Conservation (phyloP, 2,888 invertebrate genomes). For the Aporophyla lueneburgensis region DNA sequence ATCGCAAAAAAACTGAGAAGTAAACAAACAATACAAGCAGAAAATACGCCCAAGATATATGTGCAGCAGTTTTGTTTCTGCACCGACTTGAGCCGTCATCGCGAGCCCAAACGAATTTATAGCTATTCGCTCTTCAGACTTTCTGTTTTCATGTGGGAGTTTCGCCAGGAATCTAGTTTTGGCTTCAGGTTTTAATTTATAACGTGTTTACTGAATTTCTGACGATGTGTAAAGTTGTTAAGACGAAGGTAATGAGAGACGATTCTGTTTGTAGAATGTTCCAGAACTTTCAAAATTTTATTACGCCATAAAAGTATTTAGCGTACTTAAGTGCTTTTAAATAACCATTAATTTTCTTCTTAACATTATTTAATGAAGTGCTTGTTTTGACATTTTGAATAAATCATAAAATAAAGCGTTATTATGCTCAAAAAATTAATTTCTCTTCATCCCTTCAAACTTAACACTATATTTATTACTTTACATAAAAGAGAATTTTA, state of each 20-base stretch:
- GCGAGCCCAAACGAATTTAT: conserved; percentile 85
- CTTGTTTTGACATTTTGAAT: conserved; percentile 19
- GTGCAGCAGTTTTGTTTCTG: conserved; percentile 86
- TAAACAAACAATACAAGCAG: conserved; percentile 74
- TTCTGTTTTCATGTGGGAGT: conserved; percentile 67
- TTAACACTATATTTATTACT: conserved; percentile 45
- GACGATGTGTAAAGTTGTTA: background rate
- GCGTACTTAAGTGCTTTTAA: conserved; percentile 3
- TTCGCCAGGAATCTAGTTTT: conserved; percentile 61
- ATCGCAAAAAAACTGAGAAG: conserved; percentile 65
- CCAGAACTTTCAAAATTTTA: background rate
- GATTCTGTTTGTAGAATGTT: too few relatives aligned
- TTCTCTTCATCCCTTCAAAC: conserved; percentile 38
- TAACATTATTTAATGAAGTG: conserved; percentile 8
- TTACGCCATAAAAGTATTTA: background rate
- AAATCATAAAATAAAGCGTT: conserved; percentile 20
- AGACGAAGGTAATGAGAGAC: background rate
- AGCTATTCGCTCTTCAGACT: conserved; percentile 82
- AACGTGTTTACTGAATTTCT: conserved; percentile 34
- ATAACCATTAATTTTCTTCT: conserved; percentile 2
- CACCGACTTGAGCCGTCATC: conserved; percentile 87
- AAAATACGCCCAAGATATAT: conserved; percentile 85
- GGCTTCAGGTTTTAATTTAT: conserved; percentile 57
- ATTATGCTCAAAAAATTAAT: conserved; percentile 39
- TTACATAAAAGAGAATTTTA: conserved; percentile 50